Evolutionary conservation across 2,113 vertebrate species (phyloP).

Genomic region (Saccopteryx leptura): DNA sequence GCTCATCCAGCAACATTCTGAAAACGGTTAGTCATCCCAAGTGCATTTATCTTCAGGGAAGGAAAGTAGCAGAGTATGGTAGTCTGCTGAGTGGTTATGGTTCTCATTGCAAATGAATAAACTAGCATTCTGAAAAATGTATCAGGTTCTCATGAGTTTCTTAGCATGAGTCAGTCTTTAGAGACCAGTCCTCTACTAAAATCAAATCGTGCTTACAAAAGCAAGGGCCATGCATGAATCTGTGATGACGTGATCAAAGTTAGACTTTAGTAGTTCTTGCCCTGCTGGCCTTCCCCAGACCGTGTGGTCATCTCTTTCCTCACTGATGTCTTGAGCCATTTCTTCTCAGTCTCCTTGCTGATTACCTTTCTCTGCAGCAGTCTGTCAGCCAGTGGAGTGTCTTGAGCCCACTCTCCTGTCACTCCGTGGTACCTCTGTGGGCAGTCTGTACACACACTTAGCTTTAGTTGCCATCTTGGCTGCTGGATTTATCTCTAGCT

Average conservation of each 20-base stretch:
- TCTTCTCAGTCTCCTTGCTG: not conserved
- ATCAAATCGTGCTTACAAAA: not conserved
- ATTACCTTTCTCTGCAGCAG: not conserved
- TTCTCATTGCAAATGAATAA: not conserved
- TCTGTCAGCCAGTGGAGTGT: not conserved
- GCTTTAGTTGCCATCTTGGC: not conserved
- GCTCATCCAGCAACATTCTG: not conserved
- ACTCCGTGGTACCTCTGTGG: fast-evolving
- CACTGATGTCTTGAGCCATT: not conserved
- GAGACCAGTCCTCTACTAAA: not conserved
- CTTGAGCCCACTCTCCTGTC: not conserved
- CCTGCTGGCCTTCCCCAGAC: not conserved
- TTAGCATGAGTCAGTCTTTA: not conserved
- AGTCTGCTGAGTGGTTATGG: not conserved
- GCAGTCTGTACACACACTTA: fast-evolving
- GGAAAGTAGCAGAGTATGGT: not conserved
- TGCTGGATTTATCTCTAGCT: not conserved
- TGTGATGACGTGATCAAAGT: not conserved
- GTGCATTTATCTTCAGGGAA: not conserved
- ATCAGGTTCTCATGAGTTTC: not conserved
- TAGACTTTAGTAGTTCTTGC: not conserved
- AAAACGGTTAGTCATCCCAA: not conserved
- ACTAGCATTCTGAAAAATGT: not conserved
- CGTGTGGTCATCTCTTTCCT: not conserved
- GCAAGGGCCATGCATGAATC: not conserved